A percentile compares a stretch with the other conserved stretches of the same genome.
Conservation (phyloP, 2,113 vertebrate genomes). For the Eurypyga helias region DNA sequence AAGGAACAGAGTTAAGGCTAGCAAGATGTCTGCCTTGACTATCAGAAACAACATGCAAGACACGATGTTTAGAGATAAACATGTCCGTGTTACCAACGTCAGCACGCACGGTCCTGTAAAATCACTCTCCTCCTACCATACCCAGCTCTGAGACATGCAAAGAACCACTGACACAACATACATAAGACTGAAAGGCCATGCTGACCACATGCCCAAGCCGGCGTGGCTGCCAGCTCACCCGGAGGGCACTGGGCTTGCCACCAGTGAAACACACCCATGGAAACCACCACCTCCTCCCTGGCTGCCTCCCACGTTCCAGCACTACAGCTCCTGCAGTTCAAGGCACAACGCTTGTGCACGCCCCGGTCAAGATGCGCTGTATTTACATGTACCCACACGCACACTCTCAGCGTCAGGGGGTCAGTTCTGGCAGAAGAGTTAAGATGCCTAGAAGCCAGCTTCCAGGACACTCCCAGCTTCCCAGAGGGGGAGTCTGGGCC, state of each 20-base stretch:
- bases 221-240: neutral
- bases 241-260: neutral
- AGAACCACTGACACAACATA: neutral
- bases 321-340: neutral
- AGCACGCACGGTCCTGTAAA: conserved; percentile 1
- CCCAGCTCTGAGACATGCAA: neutral
- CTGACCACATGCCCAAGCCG: neutral
- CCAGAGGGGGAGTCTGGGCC: accelerated
- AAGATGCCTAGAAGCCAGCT: neutral
- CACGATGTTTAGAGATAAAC: neutral
- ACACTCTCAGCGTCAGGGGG: neutral
- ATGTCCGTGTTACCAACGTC: neutral
- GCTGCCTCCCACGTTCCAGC: neutral
- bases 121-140: neutral
- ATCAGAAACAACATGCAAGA: conserved; percentile 54
- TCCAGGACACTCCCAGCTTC: neutral
- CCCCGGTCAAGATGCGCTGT: neutral
- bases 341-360: neutral
- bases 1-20: conserved; percentile 39
- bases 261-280: neutral
- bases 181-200: neutral
- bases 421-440: neutral
- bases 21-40: neutral
- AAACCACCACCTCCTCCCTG: neutral
- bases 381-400: neutral